These are phyloP conservation scores for Pachyseris speciosa DNA, from an alignment of 64 coral and sea anemone species.

Conservation along the genomic window DNA sequence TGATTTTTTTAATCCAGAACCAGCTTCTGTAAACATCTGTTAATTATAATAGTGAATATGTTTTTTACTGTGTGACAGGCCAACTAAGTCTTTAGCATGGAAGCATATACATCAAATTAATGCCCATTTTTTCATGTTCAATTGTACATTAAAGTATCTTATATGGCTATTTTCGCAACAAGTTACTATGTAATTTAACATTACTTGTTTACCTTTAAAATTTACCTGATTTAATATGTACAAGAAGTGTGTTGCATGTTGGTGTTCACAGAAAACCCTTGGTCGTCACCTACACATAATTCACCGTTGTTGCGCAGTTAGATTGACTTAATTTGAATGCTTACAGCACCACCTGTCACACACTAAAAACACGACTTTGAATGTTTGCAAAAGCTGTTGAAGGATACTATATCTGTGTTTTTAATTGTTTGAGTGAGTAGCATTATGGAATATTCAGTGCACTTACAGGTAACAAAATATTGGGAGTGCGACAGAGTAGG, in stretches of 20 bases:
- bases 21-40: neutral
- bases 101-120: neutral
- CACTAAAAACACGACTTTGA: neutral
- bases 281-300: too few relatives aligned
- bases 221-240: too few relatives aligned
- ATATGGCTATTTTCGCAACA: neutral
- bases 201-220: neutral
- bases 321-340: too few relatives aligned
- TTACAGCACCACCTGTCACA: too few relatives aligned
- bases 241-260: too few relatives aligned
- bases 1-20: neutral
- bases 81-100: slow-evolving; percentile 4
- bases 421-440: neutral
- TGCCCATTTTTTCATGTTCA: neutral
- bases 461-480: too few relatives aligned
- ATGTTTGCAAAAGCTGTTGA: neutral
- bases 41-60: neutral
- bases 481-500: neutral
- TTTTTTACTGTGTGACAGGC: slow-evolving; percentile 51
- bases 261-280: neutral
- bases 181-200: neutral
- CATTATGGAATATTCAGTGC: neutral
- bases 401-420: neutral
- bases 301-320: too few relatives aligned
- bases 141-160: neutral